These are phyloP conservation scores for Ephydatia muelleri DNA, from an alignment of 37 sponge, comb jelly and placozoan genomes.

Conservation along the genomic window DNA sequence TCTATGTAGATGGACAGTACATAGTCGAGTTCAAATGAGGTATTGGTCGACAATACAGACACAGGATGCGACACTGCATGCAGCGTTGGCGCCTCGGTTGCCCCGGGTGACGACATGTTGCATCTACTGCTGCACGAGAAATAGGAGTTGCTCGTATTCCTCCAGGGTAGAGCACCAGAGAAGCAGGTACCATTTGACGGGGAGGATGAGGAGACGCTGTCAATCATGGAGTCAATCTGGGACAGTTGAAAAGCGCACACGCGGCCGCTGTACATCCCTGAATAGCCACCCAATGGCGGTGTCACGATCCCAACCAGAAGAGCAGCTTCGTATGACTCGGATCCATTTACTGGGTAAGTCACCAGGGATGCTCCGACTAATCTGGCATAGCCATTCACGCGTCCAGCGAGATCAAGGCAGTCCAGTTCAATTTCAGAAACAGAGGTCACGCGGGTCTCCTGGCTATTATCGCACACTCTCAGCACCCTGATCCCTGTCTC, in stretches of 20 bases:
- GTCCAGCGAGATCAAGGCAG: not conserved
- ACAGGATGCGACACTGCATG: not conserved
- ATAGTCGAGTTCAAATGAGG: not conserved
- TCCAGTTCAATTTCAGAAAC: conserved; percentile 4
- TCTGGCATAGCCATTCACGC: not conserved
- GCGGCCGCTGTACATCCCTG: not conserved
- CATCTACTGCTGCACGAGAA: not conserved
- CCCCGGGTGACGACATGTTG: not conserved
- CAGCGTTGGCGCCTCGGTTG: not conserved
- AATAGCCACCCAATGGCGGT: not conserved
- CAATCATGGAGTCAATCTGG: conserved; percentile 7
- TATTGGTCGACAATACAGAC: not conserved
- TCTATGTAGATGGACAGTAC: not conserved
- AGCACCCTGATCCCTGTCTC: not conserved
- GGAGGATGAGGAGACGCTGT: not conserved
- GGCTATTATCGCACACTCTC: conserved; percentile 2
- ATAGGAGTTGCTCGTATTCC: not conserved
- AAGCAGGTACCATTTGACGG: not conserved
- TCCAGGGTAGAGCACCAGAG: not conserved
- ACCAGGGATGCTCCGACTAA: not conserved
- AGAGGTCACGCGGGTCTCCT: not conserved
- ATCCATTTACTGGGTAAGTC: not conserved
- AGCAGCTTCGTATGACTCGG: not conserved
- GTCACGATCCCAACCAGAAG: not conserved
- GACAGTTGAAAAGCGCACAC: conserved; percentile 9